Evolutionary conservation across 2,888 invertebrate species (phyloP), one percentile per base, ranked within the genome.

Genomic region (Abscondita cerata): DNA sequence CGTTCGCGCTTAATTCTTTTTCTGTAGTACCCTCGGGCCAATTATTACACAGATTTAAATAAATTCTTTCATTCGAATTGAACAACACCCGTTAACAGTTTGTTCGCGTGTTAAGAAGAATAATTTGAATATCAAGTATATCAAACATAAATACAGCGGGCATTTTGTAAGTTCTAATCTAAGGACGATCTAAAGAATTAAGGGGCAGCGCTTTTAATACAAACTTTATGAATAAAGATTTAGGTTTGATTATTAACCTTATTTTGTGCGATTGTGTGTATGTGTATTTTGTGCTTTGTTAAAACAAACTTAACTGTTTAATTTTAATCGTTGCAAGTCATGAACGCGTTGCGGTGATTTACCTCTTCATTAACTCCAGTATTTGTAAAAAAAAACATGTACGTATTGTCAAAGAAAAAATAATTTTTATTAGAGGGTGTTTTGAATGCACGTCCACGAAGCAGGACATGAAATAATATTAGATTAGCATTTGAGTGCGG

Each of bases 401-500:
- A 25, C 4, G 2, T 25, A 6, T 25, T 25, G 25, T 25, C 6
- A 4, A 4, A 4, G 2, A 25, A 25, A 25, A 25, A 25, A 25
- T 25, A 6, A n/a, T n/a, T n/a, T n/a, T n/a, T 25, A 25, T 4
- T 25, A 25, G 25, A 36, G 36, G 36, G 36, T 36, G 36, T 36
- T 46, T 46, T 46, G 46, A 46, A 58, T 58, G 52, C 46, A 58
- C 46, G 58, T 52, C 46, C 38, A 58, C 58, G 53, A 54, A 53
- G 61, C 50, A 51, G 51, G 54, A 59, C 59, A 47, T 55, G 51
- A 52, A 72, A 73, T 70, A 71, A 73, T 71, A 72, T 72, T 72
- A 70, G 71, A 75, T 75, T 75, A 75, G 73, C 74, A 73, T 75
- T 75, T 73, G 72, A 72, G 70, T 69, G 71, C 66, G 70, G 70